Conservation (phyloP, 2,797 vertebrate genomes). For the Sebastes iracundus region DNA sequence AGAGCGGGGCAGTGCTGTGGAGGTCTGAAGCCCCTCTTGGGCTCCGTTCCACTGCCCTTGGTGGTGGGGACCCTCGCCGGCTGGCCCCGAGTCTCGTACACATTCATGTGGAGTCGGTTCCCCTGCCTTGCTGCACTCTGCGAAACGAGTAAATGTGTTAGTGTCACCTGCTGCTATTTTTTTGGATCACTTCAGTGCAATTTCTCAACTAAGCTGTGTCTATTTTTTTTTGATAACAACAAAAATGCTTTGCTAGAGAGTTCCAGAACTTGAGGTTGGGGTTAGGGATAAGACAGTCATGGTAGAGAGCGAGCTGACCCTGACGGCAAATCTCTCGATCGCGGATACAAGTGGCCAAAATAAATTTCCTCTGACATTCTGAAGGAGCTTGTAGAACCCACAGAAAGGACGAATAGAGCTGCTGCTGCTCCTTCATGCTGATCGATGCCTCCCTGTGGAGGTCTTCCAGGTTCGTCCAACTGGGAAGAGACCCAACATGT, state of each 20-base stretch:
- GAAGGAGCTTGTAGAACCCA: too few relatives aligned
- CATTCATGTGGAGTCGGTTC: constrained; percentile 91
- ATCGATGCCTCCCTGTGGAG: too few relatives aligned
- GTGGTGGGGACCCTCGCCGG: constrained; percentile 60
- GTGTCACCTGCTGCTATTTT: background rate
- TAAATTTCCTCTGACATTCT: too few relatives aligned
- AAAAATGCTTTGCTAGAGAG: background rate
- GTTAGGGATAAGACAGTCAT: too few relatives aligned
- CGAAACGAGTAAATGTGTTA: background rate
- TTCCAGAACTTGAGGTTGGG: background rate
- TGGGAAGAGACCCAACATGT: background rate
- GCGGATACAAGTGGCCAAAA: too few relatives aligned
- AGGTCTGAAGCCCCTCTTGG: constrained; percentile 85
- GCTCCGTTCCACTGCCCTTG: constrained; percentile 69
- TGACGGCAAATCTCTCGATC: too few relatives aligned
- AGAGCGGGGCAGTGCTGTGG: constrained; percentile 81
- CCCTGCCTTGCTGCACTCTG: constrained; percentile 92
- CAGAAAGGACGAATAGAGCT: too few relatives aligned
- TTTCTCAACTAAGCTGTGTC: background rate
- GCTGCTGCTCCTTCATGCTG: too few relatives aligned
- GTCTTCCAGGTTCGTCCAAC: too few relatives aligned
- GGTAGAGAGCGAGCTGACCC: too few relatives aligned
- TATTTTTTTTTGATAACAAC: too few relatives aligned
- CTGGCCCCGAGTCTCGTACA: constrained; percentile 83
- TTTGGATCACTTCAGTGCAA: background rate